phyloP scores from a whole-genome alignment of 2,888 invertebrate genomes.

The Platycnemis pennipes region DNA sequence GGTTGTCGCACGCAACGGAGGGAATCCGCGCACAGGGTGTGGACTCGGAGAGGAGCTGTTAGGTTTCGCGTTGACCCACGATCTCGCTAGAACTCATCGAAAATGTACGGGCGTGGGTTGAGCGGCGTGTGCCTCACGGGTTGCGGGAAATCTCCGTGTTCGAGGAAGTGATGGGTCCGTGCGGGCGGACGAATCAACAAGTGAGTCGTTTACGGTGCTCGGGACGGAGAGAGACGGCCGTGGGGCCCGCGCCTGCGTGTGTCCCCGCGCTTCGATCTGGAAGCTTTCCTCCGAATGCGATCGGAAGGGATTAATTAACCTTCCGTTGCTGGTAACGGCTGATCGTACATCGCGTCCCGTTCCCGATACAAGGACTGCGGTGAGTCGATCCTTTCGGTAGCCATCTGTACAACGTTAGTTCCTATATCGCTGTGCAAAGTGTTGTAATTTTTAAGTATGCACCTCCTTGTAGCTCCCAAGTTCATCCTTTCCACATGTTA shows the following conservation, averaged over 20 bases:
- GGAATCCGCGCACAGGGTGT: not conserved
- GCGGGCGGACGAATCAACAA: slow-evolving; percentile 6
- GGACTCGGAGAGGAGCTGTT: not conserved
- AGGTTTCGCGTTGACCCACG: not conserved
- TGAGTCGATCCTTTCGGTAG: not conserved
- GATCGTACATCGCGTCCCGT: not conserved
- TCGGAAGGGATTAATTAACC: not conserved
- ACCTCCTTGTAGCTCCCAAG: too few species aligned
- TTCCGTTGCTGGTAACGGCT: not conserved
- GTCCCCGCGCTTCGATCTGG: not conserved
- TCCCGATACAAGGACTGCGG: not conserved
- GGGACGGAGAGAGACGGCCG: not conserved
- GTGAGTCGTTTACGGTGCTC: not conserved
- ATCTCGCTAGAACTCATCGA: not conserved
- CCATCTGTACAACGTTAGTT: not conserved
- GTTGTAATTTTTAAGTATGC: too few species aligned
- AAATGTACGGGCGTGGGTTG: not conserved
- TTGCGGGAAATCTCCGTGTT: not conserved
- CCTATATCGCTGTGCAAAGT: not conserved
- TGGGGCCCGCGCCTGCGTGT: not conserved
- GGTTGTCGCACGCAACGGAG: not conserved
- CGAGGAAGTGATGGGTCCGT: not conserved
- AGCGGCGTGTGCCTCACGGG: not conserved
- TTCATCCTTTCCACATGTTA: too few species aligned
- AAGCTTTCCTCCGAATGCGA: not conserved